Conservation (phyloP, 2,797 vertebrate species). For the Enteromius argenteus region DNA sequence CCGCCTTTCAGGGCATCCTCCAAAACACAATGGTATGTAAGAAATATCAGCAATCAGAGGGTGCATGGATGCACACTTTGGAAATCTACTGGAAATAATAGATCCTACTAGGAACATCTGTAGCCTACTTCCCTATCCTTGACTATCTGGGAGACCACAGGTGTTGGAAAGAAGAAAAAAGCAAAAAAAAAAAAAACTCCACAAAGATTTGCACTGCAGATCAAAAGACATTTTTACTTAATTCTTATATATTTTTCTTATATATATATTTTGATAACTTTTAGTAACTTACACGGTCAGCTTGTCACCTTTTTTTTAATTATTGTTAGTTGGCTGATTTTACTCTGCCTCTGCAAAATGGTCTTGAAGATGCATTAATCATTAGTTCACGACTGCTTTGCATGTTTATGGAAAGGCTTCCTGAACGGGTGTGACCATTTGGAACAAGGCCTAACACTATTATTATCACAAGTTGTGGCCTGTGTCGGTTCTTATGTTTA, state of each 20-base stretch:
- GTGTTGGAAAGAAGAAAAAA: not conserved
- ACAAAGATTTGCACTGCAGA: no score
- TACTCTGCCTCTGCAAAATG: slow-evolving; percentile 8
- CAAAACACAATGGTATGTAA: no score
- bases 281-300: not conserved
- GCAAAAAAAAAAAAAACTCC: not conserved
- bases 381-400: slow-evolving; percentile 38
- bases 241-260: no score
- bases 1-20: no score
- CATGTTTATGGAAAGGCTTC: slow-evolving; percentile 44
- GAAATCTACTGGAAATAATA: no score
- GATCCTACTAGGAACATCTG: not conserved
- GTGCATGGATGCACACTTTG: no score
- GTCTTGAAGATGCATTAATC: slow-evolving; percentile 23
- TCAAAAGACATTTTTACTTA: no score
- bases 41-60: not conserved
- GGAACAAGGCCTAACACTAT: slow-evolving; percentile 30
- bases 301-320: slow-evolving; percentile 3
- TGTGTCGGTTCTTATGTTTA: slow-evolving; percentile 33
- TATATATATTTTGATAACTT: not conserved
- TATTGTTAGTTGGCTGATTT: slow-evolving; percentile 5
- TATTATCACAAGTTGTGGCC: slow-evolving; percentile 42
- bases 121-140: not conserved
- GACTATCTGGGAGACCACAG: not conserved
- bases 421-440: slow-evolving; percentile 42